Evolutionary conservation across 2,797 vertebrate genomes (phyloP).

Genomic region (Kryptolebias ocellatus): DNA sequence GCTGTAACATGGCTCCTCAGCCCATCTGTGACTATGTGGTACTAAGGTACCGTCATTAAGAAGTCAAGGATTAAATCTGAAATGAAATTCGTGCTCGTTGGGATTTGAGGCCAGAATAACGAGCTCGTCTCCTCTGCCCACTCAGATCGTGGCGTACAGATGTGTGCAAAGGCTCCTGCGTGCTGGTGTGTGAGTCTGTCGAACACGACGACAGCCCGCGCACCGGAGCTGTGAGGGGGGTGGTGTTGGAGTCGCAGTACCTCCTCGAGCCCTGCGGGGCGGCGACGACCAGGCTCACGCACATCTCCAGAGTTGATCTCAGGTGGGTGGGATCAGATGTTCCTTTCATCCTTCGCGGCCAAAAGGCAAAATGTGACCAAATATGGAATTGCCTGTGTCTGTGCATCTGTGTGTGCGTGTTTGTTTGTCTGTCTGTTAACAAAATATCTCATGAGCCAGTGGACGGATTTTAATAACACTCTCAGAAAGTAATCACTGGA

Average conservation of each 20-base stretch:
- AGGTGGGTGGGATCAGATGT: slow-evolving; percentile 76
- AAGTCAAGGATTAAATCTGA: not conserved
- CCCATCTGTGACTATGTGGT: slow-evolving; percentile 89
- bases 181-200: slow-evolving; percentile 87
- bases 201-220: slow-evolving; percentile 88
- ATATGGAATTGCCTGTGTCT: too few relatives aligned
- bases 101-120: not conserved
- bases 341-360: too few relatives aligned
- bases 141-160: slow-evolving; percentile 90
- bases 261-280: slow-evolving; percentile 89
- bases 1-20: slow-evolving; percentile 90
- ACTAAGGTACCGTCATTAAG: slow-evolving; percentile 83
- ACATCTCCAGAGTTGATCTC: slow-evolving; percentile 90
- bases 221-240: slow-evolving; percentile 84
- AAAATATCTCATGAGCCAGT: too few relatives aligned
- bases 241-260: slow-evolving; percentile 90
- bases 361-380: too few relatives aligned
- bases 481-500: too few relatives aligned
- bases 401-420: too few relatives aligned
- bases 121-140: slow-evolving; percentile 2
- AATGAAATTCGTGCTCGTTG: not conserved
- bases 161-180: slow-evolving; percentile 86
- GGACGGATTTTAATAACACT: too few relatives aligned
- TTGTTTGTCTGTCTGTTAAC: too few relatives aligned
- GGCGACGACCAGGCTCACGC: slow-evolving; percentile 88